A percentile compares a stretch with the other conserved stretches of the same genome.
phyloP scores from a whole-genome alignment of 1,140 invertebrate genomes.

The Diabrotica undecimpunctata region DNA sequence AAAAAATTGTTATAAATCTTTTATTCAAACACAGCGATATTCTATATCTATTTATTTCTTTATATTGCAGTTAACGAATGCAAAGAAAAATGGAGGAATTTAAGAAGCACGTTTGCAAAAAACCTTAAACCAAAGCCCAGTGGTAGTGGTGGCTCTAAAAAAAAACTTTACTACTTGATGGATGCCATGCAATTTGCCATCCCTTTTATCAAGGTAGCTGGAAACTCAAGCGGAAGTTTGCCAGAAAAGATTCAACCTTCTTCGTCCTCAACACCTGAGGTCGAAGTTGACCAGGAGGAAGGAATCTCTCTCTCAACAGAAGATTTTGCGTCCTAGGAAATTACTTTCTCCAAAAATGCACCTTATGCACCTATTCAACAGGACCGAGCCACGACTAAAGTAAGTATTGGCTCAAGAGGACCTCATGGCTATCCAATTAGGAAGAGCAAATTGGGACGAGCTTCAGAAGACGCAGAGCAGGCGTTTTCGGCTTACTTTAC shows the following conservation, averaged over 20 bases:
- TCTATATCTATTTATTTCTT: too few relatives aligned
- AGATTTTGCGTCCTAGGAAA: too few relatives aligned
- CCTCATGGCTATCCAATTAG: conserved; percentile 11
- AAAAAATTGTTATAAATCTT: too few relatives aligned
- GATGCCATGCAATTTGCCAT: conserved; percentile 22
- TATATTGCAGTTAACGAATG: conserved; percentile 20
- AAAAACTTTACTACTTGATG: conserved; percentile 19
- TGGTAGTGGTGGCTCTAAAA: conserved; percentile 11
- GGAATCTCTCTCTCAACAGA: too few relatives aligned
- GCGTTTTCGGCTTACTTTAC: not conserved
- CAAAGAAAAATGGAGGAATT: conserved; percentile 24
- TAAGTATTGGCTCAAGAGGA: conserved; percentile 10
- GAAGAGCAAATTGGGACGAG: not conserved
- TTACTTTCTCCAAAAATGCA: too few relatives aligned
- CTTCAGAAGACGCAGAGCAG: not conserved
- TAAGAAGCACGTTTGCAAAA: conserved; percentile 14
- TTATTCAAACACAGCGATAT: too few relatives aligned
- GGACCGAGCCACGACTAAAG: not conserved
- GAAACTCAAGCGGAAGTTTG: conserved; percentile 6
- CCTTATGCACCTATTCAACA: not conserved
- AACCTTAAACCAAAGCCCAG: conserved; percentile 18
- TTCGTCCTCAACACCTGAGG: conserved; percentile 6
- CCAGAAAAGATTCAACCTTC: conserved; percentile 2
- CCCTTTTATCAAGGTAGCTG: conserved; percentile 18
- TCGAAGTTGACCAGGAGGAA: too few relatives aligned